Evolutionary conservation across 2,888 invertebrate species (phyloP), one percentile per base, ranked within the genome.

Genomic region (Tortrix viridana): DNA sequence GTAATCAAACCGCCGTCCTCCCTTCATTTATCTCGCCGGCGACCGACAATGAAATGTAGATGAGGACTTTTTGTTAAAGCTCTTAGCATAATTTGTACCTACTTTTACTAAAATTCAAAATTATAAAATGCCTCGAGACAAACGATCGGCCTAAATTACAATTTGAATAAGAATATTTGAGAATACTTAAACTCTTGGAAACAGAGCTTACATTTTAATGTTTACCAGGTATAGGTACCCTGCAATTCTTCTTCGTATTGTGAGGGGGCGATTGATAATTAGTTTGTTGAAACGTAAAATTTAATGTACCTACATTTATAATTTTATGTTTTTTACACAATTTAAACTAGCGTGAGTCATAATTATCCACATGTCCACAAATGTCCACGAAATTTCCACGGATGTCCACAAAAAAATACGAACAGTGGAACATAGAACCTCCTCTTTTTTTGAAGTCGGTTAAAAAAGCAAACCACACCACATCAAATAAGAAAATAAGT

Each of bases 41-140:
- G 75, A 74, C 81, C 78, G 76, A 75, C 83, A 82, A 78, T 84
- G 81, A 85, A 86, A 86, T 86, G 84, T 82, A 84, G 83, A 86
- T 84, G 82, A 85, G 82, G 80, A 76, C 79, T 81, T 79, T 79
- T 75, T 84, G 80, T 81, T 81, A 57, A 82, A 84, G 80, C 79
- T 76, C 69, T 74, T 72, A 74, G 79, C 78, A 84, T 82, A 76
- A 76, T 82, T 83, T 80, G 74, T 78, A 70, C 69, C 67, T 70
- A 76, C 78, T 79, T 79, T 77, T 78, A 81, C 78, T 79, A 78
- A 76, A 60, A 64, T 55, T 60, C 60, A 71, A 78, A 81, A 82
- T 84, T 81, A 76, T 76, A 80, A 74, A 72, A 72, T 73, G 70
- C 58, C 66, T 69, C 69, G 56, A 65, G 68, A 69, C 74, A 74